phyloP scores from a whole-genome alignment of 2,888 invertebrate genomes.

The Agrilus biguttatus region DNA sequence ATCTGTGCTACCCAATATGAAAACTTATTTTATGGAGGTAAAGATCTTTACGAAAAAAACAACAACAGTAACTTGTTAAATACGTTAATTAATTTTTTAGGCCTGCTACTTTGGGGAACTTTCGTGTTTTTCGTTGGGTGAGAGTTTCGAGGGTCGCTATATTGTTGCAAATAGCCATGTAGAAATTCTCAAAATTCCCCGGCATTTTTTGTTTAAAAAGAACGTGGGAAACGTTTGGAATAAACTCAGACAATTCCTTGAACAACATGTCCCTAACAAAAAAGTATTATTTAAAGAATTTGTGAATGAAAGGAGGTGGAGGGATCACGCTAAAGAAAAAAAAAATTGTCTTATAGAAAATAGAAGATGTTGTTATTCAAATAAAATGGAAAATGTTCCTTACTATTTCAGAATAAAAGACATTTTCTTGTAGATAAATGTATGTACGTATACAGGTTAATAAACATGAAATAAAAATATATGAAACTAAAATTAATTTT shows the following conservation, averaged over 20 bases:
- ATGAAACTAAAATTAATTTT: no score
- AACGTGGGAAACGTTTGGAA: slow-evolving; percentile 53
- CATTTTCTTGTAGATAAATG: no score
- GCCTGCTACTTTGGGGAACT: slow-evolving; percentile 43
- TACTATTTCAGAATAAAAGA: slow-evolving; percentile 43
- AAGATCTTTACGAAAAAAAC: no score
- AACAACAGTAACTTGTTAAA: no score
- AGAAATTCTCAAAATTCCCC: slow-evolving; percentile 52
- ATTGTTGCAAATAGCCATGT: slow-evolving; percentile 49
- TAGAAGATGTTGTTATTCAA: slow-evolving; percentile 37
- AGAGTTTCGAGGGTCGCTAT: slow-evolving; percentile 45
- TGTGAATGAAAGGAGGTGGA: slow-evolving; percentile 40
- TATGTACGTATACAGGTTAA: no score
- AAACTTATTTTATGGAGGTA: no score
- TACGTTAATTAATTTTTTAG: slow-evolving; percentile 7
- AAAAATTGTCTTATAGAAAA: slow-evolving; percentile 35
- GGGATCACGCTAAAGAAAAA: slow-evolving; percentile 36
- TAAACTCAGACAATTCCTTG: slow-evolving; percentile 43
- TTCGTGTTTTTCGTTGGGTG: slow-evolving; percentile 57
- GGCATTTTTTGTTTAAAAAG: slow-evolving; percentile 51
- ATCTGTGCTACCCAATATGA: no score
- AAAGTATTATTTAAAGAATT: slow-evolving; percentile 41
- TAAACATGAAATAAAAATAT: no score
- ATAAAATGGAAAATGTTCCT: slow-evolving; percentile 47
- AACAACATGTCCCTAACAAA: slow-evolving; percentile 42